Percentiles rank a stretch among this genome's conserved stretches.
Conservation (phyloP, 1,140 invertebrate genomes). For the Heliconius himera region DNA sequence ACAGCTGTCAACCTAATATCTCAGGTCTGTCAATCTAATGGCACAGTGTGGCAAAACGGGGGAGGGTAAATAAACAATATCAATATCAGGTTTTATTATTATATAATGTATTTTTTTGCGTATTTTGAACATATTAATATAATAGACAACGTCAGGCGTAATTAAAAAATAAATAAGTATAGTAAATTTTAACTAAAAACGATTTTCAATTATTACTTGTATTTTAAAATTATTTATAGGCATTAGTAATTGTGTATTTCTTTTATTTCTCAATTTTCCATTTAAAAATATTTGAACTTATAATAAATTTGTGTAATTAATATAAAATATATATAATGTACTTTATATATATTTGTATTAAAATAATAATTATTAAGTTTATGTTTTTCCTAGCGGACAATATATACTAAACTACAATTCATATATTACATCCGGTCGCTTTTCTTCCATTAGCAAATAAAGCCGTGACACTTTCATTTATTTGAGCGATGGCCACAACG, state of each 20-base stretch:
- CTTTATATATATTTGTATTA: too few species aligned
- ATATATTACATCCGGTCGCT: constrained; percentile 48
- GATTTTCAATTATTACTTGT: not conserved
- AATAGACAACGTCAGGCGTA: too few species aligned
- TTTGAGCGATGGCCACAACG: constrained; percentile 41
- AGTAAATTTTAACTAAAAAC: not conserved
- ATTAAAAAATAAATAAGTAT: not conserved
- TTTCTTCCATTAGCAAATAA: constrained; percentile 47
- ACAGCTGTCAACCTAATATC: constrained; percentile 42
- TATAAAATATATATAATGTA: too few species aligned
- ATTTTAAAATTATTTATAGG: too few species aligned
- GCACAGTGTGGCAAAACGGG: constrained; percentile 16
- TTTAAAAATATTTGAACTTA: too few species aligned
- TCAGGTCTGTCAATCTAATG: constrained; percentile 28
- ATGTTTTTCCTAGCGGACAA: constrained; percentile 38
- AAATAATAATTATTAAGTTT: too few species aligned
- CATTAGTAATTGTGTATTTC: too few species aligned
- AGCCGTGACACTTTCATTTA: constrained; percentile 62
- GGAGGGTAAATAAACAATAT: constrained; percentile 19
- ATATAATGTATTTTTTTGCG: not conserved
- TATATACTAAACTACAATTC: not conserved
- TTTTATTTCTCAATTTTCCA: too few species aligned
- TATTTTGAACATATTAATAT: too few species aligned
- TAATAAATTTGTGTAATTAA: not conserved
- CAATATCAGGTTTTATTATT: not conserved